Conservation (phyloP, 2,888 invertebrate genomes). For the Abrostola tripartita region DNA sequence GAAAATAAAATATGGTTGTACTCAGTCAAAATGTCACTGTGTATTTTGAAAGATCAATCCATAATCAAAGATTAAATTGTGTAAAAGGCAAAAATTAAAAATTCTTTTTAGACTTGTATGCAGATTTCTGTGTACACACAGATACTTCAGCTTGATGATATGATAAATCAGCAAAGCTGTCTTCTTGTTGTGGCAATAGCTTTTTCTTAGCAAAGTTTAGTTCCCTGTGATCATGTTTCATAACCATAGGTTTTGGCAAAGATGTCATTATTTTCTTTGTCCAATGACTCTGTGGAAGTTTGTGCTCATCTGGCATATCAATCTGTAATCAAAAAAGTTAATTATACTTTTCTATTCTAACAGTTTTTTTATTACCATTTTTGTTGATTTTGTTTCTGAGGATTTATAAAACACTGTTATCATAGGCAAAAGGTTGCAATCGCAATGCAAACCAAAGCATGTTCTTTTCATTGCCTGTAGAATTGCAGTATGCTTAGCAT, state of each 20-base stretch:
- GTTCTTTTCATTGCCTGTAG: too few species aligned
- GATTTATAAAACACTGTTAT: too few species aligned
- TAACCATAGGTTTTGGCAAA: slow-evolving; percentile 69
- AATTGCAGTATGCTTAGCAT: too few species aligned
- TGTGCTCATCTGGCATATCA: slow-evolving; percentile 67
- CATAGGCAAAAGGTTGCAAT: too few species aligned
- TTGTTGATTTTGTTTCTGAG: too few species aligned
- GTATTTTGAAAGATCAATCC: slow-evolving; percentile 12
- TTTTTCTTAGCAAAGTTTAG: slow-evolving; percentile 59
- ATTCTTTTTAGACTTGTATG: slow-evolving; percentile 62
- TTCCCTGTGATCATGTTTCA: slow-evolving; percentile 74
- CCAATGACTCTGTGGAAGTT: slow-evolving; percentile 69
- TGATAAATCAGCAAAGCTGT: slow-evolving; percentile 74
- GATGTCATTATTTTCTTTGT: slow-evolving; percentile 68
- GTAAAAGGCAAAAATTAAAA: slow-evolving; percentile 9
- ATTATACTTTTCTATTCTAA: background rate
- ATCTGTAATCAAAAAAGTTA: slow-evolving; percentile 64
- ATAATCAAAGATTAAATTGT: slow-evolving; percentile 7
- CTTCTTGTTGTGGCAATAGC: slow-evolving; percentile 61
- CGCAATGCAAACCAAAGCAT: too few species aligned
- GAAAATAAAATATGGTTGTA: background rate
- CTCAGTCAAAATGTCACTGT: slow-evolving; percentile 13
- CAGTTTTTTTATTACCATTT: too few species aligned
- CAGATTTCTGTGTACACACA: slow-evolving; percentile 74
- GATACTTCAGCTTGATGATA: slow-evolving; percentile 78